A percentile compares a stretch with the other conserved stretches of the same genome.
Evolutionary conservation across 1,140 invertebrate genomes (phyloP).

Genomic region (Latrodectus geometricus): DNA sequence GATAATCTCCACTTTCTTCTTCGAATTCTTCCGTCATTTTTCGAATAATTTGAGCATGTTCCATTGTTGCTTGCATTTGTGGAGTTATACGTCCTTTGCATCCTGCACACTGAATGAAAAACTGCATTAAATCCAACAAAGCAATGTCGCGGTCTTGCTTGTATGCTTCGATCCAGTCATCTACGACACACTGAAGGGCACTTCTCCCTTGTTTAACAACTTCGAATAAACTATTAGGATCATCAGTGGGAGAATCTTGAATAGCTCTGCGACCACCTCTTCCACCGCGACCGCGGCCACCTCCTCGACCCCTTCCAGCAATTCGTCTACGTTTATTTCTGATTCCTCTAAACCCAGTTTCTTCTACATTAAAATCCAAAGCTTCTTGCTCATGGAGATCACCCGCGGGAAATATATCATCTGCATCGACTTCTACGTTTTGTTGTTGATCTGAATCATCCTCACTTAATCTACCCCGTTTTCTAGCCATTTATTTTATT

Average conservation of each 20-base stretch:
- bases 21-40: slow-evolving; percentile 99
- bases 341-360: slow-evolving; percentile 37
- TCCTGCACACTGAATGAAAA: slow-evolving; percentile 97
- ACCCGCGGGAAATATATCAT: slow-evolving; percentile 61
- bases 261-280: slow-evolving; percentile 16
- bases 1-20: slow-evolving; percentile 99
- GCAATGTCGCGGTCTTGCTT: slow-evolving; percentile 88
- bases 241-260: slow-evolving; percentile 60
- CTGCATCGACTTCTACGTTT: slow-evolving; percentile 59
- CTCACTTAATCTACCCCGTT: slow-evolving; percentile 54
- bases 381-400: slow-evolving; percentile 51
- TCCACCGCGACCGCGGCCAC: slow-evolving; percentile 35
- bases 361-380: slow-evolving; percentile 54
- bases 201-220: slow-evolving; percentile 69
- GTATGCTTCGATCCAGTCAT: slow-evolving; percentile 99
- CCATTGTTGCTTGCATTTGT: slow-evolving; percentile 90
- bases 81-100: slow-evolving; percentile 96
- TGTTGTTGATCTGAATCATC: slow-evolving; percentile 39
- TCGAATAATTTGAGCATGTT: slow-evolving; percentile 95
- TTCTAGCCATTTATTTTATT: slow-evolving; percentile 34
- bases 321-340: slow-evolving; percentile 47
- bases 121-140: slow-evolving; percentile 95
- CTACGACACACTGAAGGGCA: slow-evolving; percentile 81
- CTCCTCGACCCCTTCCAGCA: slow-evolving; percentile 16
- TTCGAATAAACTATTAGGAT: slow-evolving; percentile 70